Evolutionary conservation across 2,113 vertebrate species (phyloP).

Genomic region (Pelmatolapia mariae): DNA sequence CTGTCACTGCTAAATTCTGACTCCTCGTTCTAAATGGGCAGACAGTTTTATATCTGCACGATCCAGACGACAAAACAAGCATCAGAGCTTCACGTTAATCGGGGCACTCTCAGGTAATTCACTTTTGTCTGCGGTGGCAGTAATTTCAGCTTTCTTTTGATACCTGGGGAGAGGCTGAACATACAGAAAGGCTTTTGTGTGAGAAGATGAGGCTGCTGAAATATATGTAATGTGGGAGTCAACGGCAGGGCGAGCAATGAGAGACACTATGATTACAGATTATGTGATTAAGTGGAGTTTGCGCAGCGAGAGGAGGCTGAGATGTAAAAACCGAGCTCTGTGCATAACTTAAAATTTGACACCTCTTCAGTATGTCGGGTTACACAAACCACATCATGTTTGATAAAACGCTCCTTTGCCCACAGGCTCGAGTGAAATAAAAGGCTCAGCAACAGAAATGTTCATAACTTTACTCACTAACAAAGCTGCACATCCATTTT

Average conservation of each 20-base stretch:
- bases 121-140: background rate
- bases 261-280: conserved; percentile 7
- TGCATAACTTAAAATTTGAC: background rate
- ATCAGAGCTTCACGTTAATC: background rate
- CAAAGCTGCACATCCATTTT: background rate
- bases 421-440: background rate
- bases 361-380: background rate
- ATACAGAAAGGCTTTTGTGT: background rate
- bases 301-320: background rate
- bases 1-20: background rate
- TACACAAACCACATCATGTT: background rate
- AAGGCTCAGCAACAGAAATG: background rate
- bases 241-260: background rate
- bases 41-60: background rate
- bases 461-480: background rate
- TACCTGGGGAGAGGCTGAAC: background rate
- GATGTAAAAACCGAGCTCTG: background rate
- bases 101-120: background rate
- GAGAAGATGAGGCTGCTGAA: background rate
- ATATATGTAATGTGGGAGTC: background rate
- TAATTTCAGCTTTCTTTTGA: conserved; percentile 1
- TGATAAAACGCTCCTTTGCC: background rate
- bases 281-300: background rate
- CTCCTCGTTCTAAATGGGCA: background rate
- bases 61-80: background rate